phyloP scores from a whole-genome alignment of 2,113 vertebrate species.

The Rhipidura dahli region DNA sequence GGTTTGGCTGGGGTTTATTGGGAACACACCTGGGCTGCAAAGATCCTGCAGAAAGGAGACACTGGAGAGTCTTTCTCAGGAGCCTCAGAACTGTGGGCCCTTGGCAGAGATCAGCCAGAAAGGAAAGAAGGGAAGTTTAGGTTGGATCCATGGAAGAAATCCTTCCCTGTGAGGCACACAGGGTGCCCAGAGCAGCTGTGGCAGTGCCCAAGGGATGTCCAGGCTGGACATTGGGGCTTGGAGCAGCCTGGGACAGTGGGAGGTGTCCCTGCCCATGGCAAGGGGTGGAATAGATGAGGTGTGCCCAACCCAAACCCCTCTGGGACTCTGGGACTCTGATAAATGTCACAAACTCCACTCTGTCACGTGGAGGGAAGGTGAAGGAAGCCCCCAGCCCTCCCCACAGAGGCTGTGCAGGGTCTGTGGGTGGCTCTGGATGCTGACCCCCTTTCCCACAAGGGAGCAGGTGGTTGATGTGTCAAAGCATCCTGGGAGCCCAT shows the following conservation, averaged over 20 bases:
- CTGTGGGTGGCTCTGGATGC: background rate
- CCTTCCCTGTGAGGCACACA: background rate
- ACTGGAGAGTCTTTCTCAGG: background rate
- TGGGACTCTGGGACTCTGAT: background rate
- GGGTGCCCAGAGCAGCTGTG: background rate
- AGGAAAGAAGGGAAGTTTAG: background rate
- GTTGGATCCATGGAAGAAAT: background rate
- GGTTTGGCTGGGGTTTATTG: background rate
- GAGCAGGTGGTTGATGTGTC: background rate
- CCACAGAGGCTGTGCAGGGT: background rate
- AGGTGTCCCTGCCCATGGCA: background rate
- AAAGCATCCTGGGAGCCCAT: background rate
- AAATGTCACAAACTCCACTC: background rate
- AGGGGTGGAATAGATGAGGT: background rate
- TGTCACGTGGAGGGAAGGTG: background rate
- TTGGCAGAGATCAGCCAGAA: background rate
- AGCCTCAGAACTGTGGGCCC: background rate
- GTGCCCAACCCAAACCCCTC: background rate
- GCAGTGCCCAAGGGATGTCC: background rate
- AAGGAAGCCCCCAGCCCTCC: background rate
- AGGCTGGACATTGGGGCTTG: background rate
- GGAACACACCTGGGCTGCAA: background rate
- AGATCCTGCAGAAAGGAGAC: background rate
- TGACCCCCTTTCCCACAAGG: background rate
- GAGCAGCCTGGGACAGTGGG: rapidly evolving